Percentiles rank a stretch among this genome's conserved stretches.
Evolutionary conservation across 2,113 vertebrate genomes (phyloP).

Genomic region (Peromyscus polionotus): DNA sequence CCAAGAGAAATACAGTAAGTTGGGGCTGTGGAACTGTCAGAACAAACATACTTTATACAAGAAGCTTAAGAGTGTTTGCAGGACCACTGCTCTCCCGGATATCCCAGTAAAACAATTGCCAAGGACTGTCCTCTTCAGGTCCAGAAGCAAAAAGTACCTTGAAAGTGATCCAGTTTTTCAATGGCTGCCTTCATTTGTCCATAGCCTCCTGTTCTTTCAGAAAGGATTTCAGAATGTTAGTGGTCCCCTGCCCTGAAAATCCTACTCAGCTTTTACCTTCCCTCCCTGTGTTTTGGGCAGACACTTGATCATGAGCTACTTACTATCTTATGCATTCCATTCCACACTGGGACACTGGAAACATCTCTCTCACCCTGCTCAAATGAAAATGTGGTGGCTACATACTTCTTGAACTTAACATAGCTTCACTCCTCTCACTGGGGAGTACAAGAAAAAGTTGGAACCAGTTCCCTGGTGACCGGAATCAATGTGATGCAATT

Average conservation of each 20-base stretch:
- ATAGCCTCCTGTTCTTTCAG: background rate
- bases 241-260: background rate
- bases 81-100: background rate
- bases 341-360: background rate
- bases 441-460: background rate
- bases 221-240: background rate
- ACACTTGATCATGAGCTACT: background rate
- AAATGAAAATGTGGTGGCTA: constrained; percentile 27
- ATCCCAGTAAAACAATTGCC: background rate
- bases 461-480: constrained; percentile 13
- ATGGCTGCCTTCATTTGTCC: background rate
- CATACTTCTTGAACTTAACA: background rate
- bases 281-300: background rate
- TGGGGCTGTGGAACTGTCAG: background rate
- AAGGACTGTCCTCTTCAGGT: background rate
- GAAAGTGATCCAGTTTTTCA: background rate
- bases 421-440: background rate
- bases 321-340: background rate
- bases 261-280: background rate
- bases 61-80: background rate
- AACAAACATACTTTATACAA: background rate
- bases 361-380: constrained; percentile 17
- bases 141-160: background rate
- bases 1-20: background rate
- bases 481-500: constrained; percentile 43